Base-by-base conservation (phyloP, 2,113 vertebrate species). In the Dipodomys stephensi region DNA sequence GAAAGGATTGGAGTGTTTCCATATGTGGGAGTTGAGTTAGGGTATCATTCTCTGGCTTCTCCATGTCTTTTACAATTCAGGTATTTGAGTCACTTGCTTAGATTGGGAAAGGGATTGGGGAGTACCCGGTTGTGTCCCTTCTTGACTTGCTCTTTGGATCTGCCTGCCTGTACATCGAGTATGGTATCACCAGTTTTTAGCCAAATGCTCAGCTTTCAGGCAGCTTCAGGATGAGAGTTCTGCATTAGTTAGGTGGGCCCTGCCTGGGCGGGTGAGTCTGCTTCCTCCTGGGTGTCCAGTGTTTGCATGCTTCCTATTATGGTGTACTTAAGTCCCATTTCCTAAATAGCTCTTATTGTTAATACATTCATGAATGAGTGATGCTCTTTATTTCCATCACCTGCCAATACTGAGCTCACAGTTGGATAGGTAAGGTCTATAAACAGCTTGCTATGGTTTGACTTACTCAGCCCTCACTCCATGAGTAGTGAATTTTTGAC, bases 1-100 rank as follows among this genome's bases (percentile, higher is more conserved):
- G 78, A 77, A 90, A 23, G n/a, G 78, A 73, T 39, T 39, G 39
- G 39, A 39, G 39, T 35, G 20, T 85, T 90, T 90, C 30, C 23
- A 19, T 7, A 60, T 67, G 62, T 32, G 80, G 57, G 68, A 76
- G 28, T 62, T 82, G 68, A 39, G 32, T 39, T 62, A 39, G 9
- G 30, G 23, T 25, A 25, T 57, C 35, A n/a, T 30, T 46, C 49
- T 25, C 39, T 39, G 53, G 25, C 20, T 83, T 67, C n/a, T 83
- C 39, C 25, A 18, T 67, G 30, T 44, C 16, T 25, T 27, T 84
- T 23, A 35, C 19, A 27, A 67, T 65, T 44, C 19, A 2, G 9
- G 39, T 44, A 44, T 28, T 46, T 73, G 12, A 79, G 46, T 6
- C 46, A 11, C 12, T 60, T 44, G 7, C 27, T 92, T 57, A 67